phyloP scores from a whole-genome alignment of 2,113 vertebrate genomes.

The Ia io region DNA sequence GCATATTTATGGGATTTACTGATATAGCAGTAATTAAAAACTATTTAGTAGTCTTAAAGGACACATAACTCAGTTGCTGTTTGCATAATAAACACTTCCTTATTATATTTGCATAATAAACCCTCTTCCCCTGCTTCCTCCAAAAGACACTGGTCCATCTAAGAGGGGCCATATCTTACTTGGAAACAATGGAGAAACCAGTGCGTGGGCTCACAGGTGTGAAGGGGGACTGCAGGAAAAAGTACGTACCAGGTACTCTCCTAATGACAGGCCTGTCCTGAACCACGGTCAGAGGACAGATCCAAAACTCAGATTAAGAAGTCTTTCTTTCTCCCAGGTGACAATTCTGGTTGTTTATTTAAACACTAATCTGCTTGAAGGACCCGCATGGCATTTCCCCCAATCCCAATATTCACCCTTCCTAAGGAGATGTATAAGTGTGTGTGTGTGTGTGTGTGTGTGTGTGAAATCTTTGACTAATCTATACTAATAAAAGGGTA shows the following conservation, averaged over 20 bases:
- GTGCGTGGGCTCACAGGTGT: not conserved
- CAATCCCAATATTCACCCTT: not conserved
- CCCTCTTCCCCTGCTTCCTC: constrained; percentile 44
- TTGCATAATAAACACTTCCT: constrained; percentile 82
- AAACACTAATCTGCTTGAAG: not conserved
- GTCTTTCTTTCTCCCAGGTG: not conserved
- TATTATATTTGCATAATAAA: constrained; percentile 82
- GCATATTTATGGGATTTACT: constrained; percentile 84
- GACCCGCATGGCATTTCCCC: not conserved
- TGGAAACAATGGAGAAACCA: not conserved
- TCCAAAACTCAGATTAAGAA: not conserved
- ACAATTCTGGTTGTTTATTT: not conserved
- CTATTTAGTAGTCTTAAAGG: constrained; percentile 84
- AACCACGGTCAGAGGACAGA: not conserved
- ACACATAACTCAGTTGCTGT: constrained; percentile 83
- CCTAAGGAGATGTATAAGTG: not conserved
- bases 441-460: too few relatives aligned
- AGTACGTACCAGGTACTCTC: not conserved
- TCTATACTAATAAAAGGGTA: too few relatives aligned
- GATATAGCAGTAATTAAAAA: constrained; percentile 84
- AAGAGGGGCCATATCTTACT: constrained; percentile 19
- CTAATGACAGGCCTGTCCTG: not conserved
- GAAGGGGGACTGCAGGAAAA: not conserved
- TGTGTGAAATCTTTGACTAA: not conserved
- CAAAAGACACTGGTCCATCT: constrained; percentile 30